Base-by-base conservation (phyloP, 2,888 invertebrate species). In the Apotomis capreana region DNA sequence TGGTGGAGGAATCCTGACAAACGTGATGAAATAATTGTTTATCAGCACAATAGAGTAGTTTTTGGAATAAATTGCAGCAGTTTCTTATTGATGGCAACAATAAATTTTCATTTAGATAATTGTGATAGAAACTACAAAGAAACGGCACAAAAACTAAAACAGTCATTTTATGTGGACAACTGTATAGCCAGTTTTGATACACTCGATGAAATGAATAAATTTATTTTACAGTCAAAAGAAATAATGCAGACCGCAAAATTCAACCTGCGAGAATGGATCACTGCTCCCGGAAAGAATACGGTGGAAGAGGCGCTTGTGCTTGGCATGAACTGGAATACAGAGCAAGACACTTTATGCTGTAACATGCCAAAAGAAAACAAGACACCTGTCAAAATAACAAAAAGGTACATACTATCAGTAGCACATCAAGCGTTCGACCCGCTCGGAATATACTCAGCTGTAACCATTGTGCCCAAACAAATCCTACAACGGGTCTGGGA, bases 81-180 rank as follows among this genome's bases (percentile, higher is more conserved):
- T 1, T 74, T 74, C 40, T 46, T 63, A 52, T 55, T 74, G 10
- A 15, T 68, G 9, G 74, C 70, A 4, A 70, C 67, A 44, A 64
- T 74, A 12, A 46, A n/a, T 13, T 49, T 68, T 51, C 70, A 68
- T 59, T 55, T 74, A 51, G 63, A 70, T 46, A 51, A 59, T 3
- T n/a, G 26, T 46, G 5, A 52, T 51, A 44, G 63, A 54, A 37
- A 15, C 36, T 51, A 60, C 0, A 46, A 49, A 51, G 58, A 68
- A 40, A 70, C 69, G 1, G 68, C 74, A 40, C 15, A 44, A 4
- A 68, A 57, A 46, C 44, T 74, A 13, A 68, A 74, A 46, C 8
- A 52, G 5, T 63, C 70, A 10, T 69, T 70, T 9, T 74, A 74
- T 52, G 74, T 74, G 1, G 74, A 74, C 51, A 74, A 74, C 51